Conservation (phyloP, 2,888 invertebrate species). For the Bedellia somnulentella region DNA sequence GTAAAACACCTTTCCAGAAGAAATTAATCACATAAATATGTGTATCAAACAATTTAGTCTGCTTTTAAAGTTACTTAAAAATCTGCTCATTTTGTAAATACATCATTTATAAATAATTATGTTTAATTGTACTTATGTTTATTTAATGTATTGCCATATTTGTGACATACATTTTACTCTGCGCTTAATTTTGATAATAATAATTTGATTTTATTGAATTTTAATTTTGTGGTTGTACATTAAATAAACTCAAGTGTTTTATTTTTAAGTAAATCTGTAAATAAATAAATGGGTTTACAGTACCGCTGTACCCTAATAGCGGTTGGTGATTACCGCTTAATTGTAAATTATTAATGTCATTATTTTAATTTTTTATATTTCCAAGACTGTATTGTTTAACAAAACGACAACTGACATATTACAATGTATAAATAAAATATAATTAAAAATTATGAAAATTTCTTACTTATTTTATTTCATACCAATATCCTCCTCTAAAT, state of each 20-base stretch:
- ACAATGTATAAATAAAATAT: constrained; percentile 54
- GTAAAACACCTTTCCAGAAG: background rate
- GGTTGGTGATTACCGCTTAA: constrained; percentile 17
- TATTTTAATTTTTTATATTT: constrained; percentile 44
- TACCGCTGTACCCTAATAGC: constrained; percentile 15
- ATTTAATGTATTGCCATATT: background rate
- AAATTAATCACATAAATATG: background rate
- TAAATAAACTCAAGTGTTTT: background rate
- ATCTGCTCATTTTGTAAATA: background rate
- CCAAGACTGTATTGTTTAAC: constrained; percentile 56
- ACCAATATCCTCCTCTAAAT: no score
- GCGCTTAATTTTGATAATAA: background rate
- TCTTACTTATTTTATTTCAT: no score
- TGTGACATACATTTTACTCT: background rate
- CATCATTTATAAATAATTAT: background rate
- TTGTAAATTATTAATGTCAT: constrained; percentile 40
- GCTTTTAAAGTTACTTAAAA: constrained; percentile 15
- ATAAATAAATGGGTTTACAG: constrained; percentile 14
- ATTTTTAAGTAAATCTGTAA: background rate
- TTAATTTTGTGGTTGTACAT: background rate
- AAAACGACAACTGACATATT: constrained; percentile 43
- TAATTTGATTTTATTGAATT: background rate
- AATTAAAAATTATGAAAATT: no score
- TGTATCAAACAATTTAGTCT: constrained; percentile 39
- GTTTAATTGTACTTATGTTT: background rate